A percentile compares a stretch with the other conserved stretches of the same genome.
phyloP scores from a whole-genome alignment of 1,140 invertebrate species.

The Adelges cooleyi region DNA sequence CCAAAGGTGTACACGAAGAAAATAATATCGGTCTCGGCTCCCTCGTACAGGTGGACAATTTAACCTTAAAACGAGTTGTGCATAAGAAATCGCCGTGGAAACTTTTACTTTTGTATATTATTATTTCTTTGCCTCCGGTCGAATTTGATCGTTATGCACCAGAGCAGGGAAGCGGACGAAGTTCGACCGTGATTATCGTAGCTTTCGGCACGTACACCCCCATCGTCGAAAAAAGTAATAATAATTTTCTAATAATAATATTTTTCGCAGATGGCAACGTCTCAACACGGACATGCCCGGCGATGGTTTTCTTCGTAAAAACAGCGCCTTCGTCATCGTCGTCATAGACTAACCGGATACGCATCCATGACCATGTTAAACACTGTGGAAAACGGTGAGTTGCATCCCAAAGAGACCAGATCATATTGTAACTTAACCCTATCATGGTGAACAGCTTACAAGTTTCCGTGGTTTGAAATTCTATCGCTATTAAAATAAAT shows the following conservation, averaged over 20 bases:
- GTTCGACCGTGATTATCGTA: conserved; percentile 20
- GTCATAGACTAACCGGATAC: background rate
- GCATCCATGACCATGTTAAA: conserved; percentile 6
- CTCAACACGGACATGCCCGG: background rate
- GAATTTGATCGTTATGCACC: conserved; percentile 14
- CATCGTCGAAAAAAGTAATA: too few species aligned
- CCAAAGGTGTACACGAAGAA: too few species aligned
- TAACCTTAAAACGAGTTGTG: conserved; percentile 24
- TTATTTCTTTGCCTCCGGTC: background rate
- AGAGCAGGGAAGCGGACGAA: background rate
- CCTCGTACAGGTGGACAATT: conserved; percentile 23
- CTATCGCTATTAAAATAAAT: too few species aligned
- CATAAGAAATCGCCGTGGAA: conserved; percentile 13
- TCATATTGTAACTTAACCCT: too few species aligned
- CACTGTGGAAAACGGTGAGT: conserved; percentile 24
- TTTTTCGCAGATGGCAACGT: background rate
- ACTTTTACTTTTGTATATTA: background rate
- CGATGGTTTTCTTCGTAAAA: background rate
- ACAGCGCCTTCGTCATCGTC: too few species aligned
- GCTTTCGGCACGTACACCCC: conserved; percentile 24
- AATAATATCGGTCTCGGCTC: too few species aligned
- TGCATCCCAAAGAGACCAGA: too few species aligned
- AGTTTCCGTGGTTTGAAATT: too few species aligned
- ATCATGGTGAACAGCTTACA: too few species aligned
- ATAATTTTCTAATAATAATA: too few species aligned